phyloP scores from a whole-genome alignment of 2,888 invertebrate genomes.

The Philonicus albiceps region DNA sequence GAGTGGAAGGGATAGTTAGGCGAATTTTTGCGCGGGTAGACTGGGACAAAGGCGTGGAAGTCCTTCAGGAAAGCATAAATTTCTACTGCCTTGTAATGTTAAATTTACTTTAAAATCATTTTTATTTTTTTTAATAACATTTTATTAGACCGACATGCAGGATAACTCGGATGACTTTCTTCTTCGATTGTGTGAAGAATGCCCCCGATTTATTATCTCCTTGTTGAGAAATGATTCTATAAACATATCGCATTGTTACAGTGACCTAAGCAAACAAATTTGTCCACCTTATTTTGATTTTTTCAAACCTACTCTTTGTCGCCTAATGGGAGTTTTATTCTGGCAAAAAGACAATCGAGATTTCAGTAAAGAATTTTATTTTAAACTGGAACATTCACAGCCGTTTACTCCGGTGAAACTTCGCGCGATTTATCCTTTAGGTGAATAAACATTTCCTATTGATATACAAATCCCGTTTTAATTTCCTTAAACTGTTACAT shows the following conservation, averaged over 20 bases:
- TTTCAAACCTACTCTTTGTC: neutral
- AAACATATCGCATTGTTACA: neutral
- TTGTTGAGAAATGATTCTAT: neutral
- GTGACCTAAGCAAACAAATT: neutral
- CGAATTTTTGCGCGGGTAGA: neutral
- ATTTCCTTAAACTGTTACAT: neutral
- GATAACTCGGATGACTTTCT: neutral
- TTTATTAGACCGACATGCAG: neutral
- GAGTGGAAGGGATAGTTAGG: neutral
- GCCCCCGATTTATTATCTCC: neutral
- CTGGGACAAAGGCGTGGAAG: neutral
- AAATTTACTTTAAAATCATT: neutral
- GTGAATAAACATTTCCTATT: neutral
- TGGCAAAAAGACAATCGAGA: neutral
- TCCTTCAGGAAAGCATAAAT: neutral
- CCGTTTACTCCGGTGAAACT: neutral
- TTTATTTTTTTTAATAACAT: neutral
- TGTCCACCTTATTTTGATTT: conserved; percentile 38
- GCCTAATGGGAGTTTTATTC: conserved; percentile 40
- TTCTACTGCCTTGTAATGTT: neutral
- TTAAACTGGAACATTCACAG: neutral
- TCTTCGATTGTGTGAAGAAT: neutral
- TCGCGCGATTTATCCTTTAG: conserved; percentile 7
- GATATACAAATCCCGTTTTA: too few species aligned
- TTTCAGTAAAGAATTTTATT: neutral